Evolutionary conservation across 2,113 vertebrate genomes (phyloP).

Genomic region (Rallus limicola): DNA sequence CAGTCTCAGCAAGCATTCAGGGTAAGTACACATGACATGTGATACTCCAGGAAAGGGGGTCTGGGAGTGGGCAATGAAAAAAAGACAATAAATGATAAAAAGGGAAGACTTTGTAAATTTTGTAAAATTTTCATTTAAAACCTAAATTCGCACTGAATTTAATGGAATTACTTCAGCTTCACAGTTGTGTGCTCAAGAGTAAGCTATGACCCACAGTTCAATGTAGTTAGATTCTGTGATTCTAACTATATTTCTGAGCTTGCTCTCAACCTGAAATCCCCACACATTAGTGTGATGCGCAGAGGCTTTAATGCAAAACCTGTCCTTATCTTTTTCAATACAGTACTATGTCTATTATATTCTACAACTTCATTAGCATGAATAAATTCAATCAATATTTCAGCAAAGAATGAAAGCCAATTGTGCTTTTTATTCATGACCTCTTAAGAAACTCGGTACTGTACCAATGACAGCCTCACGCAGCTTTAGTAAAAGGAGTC

Average conservation of each 20-base stretch:
- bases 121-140: neutral
- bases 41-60: neutral
- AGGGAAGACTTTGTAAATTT: neutral
- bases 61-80: too few relatives aligned
- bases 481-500: neutral
- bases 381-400: slow-evolving; percentile 28
- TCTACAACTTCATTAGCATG: neutral
- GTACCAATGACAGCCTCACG: neutral
- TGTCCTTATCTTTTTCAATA: neutral
- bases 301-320: neutral
- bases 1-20: neutral
- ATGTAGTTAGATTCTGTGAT: too few relatives aligned
- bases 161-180: neutral
- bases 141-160: neutral
- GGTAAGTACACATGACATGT: neutral
- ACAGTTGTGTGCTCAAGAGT: neutral
- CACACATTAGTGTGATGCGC: neutral
- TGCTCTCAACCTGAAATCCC: neutral
- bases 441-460: neutral
- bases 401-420: neutral
- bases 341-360: neutral
- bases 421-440: neutral
- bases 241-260: neutral
- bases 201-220: neutral
- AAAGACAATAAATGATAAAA: too few relatives aligned